Evolutionary conservation across 2,797 vertebrate genomes (phyloP), one percentile per base, ranked within the genome.

Genomic region (Saguinus oedipus): DNA sequence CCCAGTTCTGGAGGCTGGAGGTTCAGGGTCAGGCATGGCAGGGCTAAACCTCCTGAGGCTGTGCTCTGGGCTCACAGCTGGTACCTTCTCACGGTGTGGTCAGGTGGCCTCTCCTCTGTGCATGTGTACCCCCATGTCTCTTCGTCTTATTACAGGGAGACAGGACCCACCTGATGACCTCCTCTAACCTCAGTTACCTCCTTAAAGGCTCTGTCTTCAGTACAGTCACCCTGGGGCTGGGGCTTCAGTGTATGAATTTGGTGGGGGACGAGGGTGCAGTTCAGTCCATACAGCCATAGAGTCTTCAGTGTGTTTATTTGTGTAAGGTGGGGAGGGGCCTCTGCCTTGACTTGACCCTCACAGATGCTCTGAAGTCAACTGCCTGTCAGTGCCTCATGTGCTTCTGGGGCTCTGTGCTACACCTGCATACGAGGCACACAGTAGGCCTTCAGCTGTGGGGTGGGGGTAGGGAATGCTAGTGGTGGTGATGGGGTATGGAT

Each of bases 381-480:
- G 55, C 33, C 17, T 39, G 22, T 59, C 39, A 11, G 53, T 11
- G 5, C 42, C 7, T 46, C 0, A 1, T 12, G 1, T 0, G 0
- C 5, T 36, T 48, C 44, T 2, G n/a, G 6, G 8, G 26, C 50
- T 76, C 17, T 4, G 2, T 6, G 50, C 39, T 19, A 3, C 44
- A n/a, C 1, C n/a, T 36, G 0, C 0, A 1, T 68, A 30, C 1
- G 1, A 7, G 50, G 48, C 27, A 15, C 36, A 42, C 15, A 2
- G 78, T 24, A 20, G 75, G 24, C 46, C 79, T 50, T 27, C 46
- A 4, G 84, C 84, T 11, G 14, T 64, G 30, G 14, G 61, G 7
- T 33, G 14, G 1, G 61, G 30, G 61, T 15, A 6, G 30, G 27
- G 59, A 14, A 55, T 55, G 53, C 19, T 55, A 20, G 59, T 33